These are phyloP conservation scores for Coreius guichenoti DNA, from an alignment of 2,797 vertebrate genomes.

Conservation along the genomic window DNA sequence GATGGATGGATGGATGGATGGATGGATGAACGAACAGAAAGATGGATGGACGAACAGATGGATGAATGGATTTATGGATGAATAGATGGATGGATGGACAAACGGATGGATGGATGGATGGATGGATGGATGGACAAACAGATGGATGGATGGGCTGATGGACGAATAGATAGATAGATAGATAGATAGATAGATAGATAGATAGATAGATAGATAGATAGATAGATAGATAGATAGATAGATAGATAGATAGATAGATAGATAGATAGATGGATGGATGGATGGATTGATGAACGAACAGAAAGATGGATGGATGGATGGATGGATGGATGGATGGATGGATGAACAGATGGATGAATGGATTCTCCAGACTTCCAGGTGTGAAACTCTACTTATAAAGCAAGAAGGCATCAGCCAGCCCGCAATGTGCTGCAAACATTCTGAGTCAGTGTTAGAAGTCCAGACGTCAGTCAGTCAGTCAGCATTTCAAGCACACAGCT, in stretches of 20 bases:
- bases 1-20: neutral
- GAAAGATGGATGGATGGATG: too few relatives aligned
- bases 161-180: neutral
- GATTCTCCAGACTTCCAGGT: conserved; percentile 32
- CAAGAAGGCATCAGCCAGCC: neutral
- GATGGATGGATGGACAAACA: neutral
- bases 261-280: neutral
- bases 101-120: accelerated
- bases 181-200: neutral
- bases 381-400: conserved; percentile 35
- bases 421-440: conserved; percentile 32
- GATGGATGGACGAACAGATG: too few relatives aligned
- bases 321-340: neutral
- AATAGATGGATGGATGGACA: neutral
- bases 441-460: conserved; percentile 31
- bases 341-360: too few relatives aligned
- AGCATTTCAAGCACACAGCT: conserved; percentile 4
- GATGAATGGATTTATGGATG: neutral
- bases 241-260: neutral
- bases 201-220: neutral
- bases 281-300: neutral
- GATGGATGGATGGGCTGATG: too few relatives aligned
- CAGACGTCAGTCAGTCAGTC: conserved; percentile 39
- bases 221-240: neutral
- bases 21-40: too few relatives aligned